phyloP scores from a whole-genome alignment of 1,140 invertebrate species.

The Nymphalis io region DNA sequence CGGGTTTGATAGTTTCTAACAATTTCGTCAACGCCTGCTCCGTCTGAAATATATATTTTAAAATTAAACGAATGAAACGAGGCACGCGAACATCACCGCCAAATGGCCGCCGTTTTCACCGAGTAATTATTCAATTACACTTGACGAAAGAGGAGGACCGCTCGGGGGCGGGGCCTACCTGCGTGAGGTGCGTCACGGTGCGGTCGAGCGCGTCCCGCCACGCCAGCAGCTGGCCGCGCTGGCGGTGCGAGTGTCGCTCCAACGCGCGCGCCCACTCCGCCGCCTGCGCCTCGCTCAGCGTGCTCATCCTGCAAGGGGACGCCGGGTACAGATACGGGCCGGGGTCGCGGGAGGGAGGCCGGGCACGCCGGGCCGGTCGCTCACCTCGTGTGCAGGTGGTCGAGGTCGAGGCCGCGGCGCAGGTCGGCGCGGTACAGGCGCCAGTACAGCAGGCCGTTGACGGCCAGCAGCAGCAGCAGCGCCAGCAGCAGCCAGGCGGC shows the following conservation, averaged over 20 bases:
- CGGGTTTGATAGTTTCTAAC: constrained; percentile 84
- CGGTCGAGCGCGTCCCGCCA: constrained; percentile 88
- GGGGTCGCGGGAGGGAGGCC: neutral
- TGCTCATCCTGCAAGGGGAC: constrained; percentile 39
- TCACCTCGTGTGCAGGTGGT: constrained; percentile 81
- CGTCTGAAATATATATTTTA: constrained; percentile 73
- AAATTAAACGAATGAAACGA: too few species aligned
- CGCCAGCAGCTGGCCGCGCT: constrained; percentile 87
- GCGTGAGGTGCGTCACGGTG: constrained; percentile 83
- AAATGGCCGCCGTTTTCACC: too few species aligned
- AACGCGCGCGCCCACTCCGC: constrained; percentile 89
- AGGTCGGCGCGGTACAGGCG: constrained; percentile 87
- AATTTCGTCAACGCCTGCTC: constrained; percentile 85
- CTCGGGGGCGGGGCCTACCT: too few species aligned
- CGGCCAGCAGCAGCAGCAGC: constrained; percentile 84
- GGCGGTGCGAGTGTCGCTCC: constrained; percentile 88
- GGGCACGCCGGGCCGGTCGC: neutral
- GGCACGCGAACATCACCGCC: too few species aligned
- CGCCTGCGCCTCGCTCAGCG: constrained; percentile 82
- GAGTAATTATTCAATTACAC: too few species aligned
- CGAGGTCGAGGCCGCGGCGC: constrained; percentile 78
- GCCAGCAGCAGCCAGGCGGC: constrained; percentile 76
- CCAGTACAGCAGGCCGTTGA: constrained; percentile 90
- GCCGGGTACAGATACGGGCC: too few species aligned
- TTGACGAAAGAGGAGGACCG: too few species aligned